These are phyloP conservation scores for Candoia aspera DNA, from an alignment of 2,113 vertebrate species.

Conservation along the genomic window DNA sequence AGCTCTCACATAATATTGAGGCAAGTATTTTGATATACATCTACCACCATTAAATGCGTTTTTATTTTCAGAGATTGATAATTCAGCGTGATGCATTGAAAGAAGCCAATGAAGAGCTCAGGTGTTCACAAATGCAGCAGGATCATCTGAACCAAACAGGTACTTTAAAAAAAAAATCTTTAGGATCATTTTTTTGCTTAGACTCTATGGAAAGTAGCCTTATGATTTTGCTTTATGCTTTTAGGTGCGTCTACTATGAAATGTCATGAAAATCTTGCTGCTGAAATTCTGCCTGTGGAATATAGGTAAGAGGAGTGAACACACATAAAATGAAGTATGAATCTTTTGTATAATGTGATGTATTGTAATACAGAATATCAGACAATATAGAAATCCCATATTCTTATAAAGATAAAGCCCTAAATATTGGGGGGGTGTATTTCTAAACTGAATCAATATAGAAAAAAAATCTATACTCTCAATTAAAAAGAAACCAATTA, in stretches of 20 bases:
- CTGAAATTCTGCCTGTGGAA: conserved; percentile 92
- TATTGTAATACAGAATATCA: not conserved
- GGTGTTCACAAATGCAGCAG: conserved; percentile 91
- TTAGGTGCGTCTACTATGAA: conserved; percentile 74
- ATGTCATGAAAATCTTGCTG: conserved; percentile 90
- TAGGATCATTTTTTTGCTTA: not conserved
- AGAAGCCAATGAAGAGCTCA: conserved; percentile 94
- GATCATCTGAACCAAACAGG: conserved; percentile 89
- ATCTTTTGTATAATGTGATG: not conserved
- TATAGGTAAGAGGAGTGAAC: conserved; percentile 79
- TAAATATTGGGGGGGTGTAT: not conserved
- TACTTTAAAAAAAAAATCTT: conserved; percentile 46
- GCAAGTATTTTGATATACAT: not conserved
- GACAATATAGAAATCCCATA: not conserved
- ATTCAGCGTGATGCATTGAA: conserved; percentile 90
- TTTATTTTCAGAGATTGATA: conserved; percentile 82
- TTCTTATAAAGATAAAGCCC: not conserved
- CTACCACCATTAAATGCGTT: not conserved
- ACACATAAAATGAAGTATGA: not conserved
- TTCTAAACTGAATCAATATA: not conserved
- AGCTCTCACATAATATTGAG: not conserved
- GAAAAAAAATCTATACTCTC: not conserved
- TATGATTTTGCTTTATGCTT: conserved; percentile 40
- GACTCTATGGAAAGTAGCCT: not conserved
- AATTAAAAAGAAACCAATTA: not conserved